Evolutionary conservation across 1,140 invertebrate genomes (phyloP).

Genomic region (Drosophila azteca): DNA sequence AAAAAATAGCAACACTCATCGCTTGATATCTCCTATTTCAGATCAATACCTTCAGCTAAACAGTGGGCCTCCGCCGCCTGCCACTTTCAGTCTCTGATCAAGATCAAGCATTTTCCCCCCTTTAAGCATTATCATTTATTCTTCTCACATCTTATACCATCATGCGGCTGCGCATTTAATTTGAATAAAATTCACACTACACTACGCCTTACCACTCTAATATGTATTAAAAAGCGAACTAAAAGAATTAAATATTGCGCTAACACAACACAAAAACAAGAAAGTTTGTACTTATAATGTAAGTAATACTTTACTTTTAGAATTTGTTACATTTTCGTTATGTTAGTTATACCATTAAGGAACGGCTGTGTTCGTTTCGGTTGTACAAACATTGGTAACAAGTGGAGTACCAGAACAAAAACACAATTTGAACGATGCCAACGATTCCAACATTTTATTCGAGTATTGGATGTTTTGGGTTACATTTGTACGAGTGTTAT

Average conservation of each 20-base stretch:
- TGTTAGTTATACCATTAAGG: no score
- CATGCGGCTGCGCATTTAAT: conserved; percentile 47
- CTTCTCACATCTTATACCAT: conserved; percentile 43
- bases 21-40: conserved; percentile 28
- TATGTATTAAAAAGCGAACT: conserved; percentile 63
- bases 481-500: no score
- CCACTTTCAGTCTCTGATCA: conserved; percentile 23
- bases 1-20: neutral
- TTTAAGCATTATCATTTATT: conserved; percentile 64
- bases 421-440: no score
- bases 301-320: no score
- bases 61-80: conserved; percentile 9
- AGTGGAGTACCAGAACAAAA: no score
- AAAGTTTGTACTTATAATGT: neutral
- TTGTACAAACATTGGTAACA: no score
- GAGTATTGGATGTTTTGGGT: no score
- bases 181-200: conserved; percentile 75
- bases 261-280: conserved; percentile 26
- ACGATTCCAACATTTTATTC: no score
- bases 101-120: conserved; percentile 28
- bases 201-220: conserved; percentile 61
- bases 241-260: conserved; percentile 57
- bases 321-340: no score
- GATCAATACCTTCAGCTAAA: conserved; percentile 80
- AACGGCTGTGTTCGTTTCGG: no score